Conservation (phyloP, 2,888 invertebrate species). For the Galerucella calmariensis region DNA sequence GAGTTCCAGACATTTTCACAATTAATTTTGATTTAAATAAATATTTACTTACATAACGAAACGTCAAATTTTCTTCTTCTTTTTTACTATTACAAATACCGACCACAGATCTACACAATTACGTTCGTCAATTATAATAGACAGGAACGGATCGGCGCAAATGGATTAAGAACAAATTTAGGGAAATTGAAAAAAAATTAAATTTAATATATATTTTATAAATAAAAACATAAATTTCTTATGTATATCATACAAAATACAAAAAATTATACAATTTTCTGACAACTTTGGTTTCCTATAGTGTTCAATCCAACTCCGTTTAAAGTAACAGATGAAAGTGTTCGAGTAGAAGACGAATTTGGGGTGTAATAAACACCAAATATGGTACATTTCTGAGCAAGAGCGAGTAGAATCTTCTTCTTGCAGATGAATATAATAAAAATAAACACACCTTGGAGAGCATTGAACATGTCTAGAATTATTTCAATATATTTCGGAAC, state of each 20-base stretch:
- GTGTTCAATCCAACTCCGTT: constrained; percentile 30
- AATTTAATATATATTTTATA: neutral
- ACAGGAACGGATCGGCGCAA: neutral
- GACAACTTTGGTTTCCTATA: constrained; percentile 19
- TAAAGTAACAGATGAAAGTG: constrained; percentile 33
- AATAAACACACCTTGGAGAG: constrained; percentile 69
- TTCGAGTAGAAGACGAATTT: constrained; percentile 29
- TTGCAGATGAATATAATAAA: constrained; percentile 53
- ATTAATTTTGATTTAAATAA: constrained; percentile 7
- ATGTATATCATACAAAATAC: constrained; percentile 1
- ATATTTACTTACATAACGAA: constrained; percentile 26
- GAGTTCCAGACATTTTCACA: constrained; percentile 43
- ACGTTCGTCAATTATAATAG: neutral
- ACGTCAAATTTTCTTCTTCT: constrained; percentile 21
- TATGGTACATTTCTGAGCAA: constrained; percentile 28
- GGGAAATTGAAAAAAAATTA: neutral
- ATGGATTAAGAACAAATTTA: neutral
- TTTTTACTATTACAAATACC: neutral
- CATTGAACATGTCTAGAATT: constrained; percentile 74
- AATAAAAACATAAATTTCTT: neutral
- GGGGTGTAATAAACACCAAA: constrained; percentile 10
- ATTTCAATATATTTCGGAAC: constrained; percentile 60
- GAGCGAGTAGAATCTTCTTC: constrained; percentile 40
- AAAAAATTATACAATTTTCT: constrained; percentile 9
- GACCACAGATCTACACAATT: neutral